Conservation (phyloP, 2,888 invertebrate genomes). For the Odontomyia ornata region DNA sequence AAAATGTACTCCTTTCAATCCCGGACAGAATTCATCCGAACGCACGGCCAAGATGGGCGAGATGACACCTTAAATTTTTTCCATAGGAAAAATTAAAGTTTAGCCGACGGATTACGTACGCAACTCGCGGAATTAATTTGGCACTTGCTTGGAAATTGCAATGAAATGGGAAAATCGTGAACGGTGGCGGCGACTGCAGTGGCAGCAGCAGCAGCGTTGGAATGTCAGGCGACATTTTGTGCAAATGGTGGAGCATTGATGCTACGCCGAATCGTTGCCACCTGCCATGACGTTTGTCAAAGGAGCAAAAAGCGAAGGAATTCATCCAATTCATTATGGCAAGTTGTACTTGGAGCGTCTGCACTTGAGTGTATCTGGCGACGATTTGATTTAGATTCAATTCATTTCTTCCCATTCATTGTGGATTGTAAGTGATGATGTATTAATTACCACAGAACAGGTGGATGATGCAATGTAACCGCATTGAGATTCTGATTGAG, state of each 20-base stretch:
- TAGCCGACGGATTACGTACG: constrained; percentile 1
- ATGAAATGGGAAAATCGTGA: background rate
- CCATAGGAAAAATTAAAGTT: background rate
- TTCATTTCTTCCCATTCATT: background rate
- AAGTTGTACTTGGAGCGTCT: background rate
- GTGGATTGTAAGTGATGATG: constrained; percentile 8
- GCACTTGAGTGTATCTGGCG: background rate
- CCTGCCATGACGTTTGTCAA: background rate
- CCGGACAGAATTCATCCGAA: background rate
- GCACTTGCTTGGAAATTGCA: background rate
- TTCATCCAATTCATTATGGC: constrained; percentile 13
- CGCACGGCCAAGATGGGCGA: background rate
- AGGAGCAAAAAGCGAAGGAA: background rate
- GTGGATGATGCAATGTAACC: background rate
- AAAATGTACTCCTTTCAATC: background rate
- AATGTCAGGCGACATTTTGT: constrained; percentile 11
- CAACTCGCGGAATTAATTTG: constrained; percentile 11
- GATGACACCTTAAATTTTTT: background rate
- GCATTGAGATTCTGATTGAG: background rate
- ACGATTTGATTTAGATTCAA: background rate
- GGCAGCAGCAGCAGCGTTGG: background rate
- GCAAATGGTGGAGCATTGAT: background rate
- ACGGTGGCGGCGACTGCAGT: no score
- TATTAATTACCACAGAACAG: background rate
- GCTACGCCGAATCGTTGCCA: background rate